A percentile compares a stretch with the other conserved stretches of the same genome.
phyloP scores from a whole-genome alignment of 1,140 invertebrate species.

The Drosophila carrolli region DNA sequence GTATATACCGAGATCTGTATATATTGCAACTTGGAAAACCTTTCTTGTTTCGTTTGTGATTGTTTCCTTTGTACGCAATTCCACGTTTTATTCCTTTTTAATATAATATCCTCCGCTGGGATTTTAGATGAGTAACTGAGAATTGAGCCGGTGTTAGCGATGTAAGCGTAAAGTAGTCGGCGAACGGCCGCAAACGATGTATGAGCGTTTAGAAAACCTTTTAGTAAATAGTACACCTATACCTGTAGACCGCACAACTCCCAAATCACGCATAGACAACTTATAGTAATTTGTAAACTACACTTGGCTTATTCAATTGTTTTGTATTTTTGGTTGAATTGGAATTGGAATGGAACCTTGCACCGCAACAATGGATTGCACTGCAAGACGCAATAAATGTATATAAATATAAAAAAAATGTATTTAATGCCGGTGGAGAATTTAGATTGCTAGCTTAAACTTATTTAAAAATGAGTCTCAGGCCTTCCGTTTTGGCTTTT shows the following conservation, averaged over 20 bases:
- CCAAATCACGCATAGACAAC: slow-evolving; percentile 13
- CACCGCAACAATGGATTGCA: slow-evolving; percentile 30
- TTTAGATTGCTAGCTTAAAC: background rate
- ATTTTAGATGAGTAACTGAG: slow-evolving; percentile 22
- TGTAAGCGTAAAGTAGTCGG: slow-evolving; percentile 51
- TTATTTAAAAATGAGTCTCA: slow-evolving; percentile 1
- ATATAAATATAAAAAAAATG: slow-evolving; percentile 51
- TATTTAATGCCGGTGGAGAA: background rate
- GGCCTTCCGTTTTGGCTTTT: slow-evolving; percentile 79
- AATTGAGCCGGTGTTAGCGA: slow-evolving; percentile 53
- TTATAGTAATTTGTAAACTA: slow-evolving; percentile 40
- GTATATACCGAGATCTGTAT: slow-evolving; percentile 47
- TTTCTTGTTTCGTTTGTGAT: slow-evolving; percentile 35
- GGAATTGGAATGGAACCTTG: slow-evolving; percentile 55
- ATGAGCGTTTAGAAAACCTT: slow-evolving; percentile 54
- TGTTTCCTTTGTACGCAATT: slow-evolving; percentile 25
- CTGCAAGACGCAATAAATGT: slow-evolving; percentile 65
- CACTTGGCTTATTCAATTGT: slow-evolving; percentile 30
- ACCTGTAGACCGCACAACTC: slow-evolving; percentile 26
- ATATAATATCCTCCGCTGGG: slow-evolving; percentile 9
- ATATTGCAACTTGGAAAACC: slow-evolving; percentile 24
- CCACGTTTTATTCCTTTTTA: slow-evolving; percentile 33
- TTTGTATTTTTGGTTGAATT: slow-evolving; percentile 58
- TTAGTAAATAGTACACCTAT: slow-evolving; percentile 42
- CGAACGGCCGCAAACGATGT: slow-evolving; percentile 7